phyloP scores from a whole-genome alignment of 1,140 invertebrate genomes.

The Caerostris extrusa region DNA sequence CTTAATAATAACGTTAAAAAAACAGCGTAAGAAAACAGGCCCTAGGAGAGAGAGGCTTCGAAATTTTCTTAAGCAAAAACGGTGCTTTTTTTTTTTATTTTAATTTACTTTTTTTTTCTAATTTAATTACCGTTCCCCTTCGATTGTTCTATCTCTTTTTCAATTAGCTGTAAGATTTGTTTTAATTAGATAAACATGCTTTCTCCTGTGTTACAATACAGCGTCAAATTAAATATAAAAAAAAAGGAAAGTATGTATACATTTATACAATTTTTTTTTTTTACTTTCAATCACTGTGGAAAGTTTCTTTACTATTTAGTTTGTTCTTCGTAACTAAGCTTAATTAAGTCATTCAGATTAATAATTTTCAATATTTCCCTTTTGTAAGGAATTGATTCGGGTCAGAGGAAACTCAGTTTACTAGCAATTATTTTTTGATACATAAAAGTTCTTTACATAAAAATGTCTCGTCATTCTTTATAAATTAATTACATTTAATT shows the following conservation, averaged over 20 bases:
- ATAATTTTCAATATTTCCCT: neutral
- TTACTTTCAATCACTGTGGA: conserved; percentile 10
- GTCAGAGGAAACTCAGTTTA: too few species aligned
- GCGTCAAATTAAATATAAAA: neutral
- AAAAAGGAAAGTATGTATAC: neutral
- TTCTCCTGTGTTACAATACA: neutral
- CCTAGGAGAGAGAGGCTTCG: neutral
- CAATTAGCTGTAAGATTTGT: conserved; percentile 50
- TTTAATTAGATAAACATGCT: conserved; percentile 50
- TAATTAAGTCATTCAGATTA: neutral
- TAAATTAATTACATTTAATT: too few species aligned
- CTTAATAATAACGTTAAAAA: conserved; percentile 19
- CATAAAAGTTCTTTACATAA: too few species aligned
- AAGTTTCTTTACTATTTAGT: neutral
- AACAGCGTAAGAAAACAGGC: neutral
- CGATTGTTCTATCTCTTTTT: conserved; percentile 19
- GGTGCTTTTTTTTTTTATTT: neutral
- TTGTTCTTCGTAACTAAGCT: neutral
- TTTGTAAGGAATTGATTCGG: neutral
- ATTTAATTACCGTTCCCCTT: conserved; percentile 37
- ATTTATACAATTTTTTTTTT: neutral
- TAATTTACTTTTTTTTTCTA: conserved; percentile 9
- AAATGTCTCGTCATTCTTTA: too few species aligned
- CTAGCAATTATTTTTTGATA: too few species aligned
- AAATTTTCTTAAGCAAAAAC: neutral